Evolutionary conservation across 2,888 invertebrate species (phyloP).

Genomic region (Cantharis rufa): DNA sequence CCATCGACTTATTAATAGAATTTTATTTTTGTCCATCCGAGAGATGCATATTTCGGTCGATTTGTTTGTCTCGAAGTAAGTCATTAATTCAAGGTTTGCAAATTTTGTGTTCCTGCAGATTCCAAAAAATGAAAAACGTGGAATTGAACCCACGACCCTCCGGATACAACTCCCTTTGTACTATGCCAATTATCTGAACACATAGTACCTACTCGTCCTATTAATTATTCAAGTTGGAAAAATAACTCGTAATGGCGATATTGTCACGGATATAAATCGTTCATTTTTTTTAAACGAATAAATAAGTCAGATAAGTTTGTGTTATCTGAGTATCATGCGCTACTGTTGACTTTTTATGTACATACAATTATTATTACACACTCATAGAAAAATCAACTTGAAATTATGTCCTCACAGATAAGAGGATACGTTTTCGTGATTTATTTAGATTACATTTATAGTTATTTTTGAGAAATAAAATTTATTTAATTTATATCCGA

Average conservation of each 20-base stretch:
- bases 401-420: neutral
- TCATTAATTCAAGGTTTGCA: neutral
- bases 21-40: neutral
- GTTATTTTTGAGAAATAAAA: neutral
- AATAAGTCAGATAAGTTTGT: neutral
- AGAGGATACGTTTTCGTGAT: neutral
- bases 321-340: neutral
- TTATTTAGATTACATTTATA: neutral
- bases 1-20: neutral
- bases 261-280: neutral
- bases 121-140: too few relatives aligned
- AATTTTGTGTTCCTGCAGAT: too few relatives aligned
- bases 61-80: neutral
- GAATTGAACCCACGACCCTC: too few relatives aligned
- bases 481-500: neutral
- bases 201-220: neutral
- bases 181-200: too few relatives aligned
- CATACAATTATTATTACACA: neutral
- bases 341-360: neutral
- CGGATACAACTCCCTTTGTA: too few relatives aligned
- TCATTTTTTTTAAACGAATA: neutral
- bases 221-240: neutral
- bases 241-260: neutral
- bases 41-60: neutral
- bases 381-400: neutral